A percentile compares a stretch with the other conserved stretches of the same genome.
Evolutionary conservation across 1,140 invertebrate genomes (phyloP).

Genomic region (Saccostrea cuccullata): DNA sequence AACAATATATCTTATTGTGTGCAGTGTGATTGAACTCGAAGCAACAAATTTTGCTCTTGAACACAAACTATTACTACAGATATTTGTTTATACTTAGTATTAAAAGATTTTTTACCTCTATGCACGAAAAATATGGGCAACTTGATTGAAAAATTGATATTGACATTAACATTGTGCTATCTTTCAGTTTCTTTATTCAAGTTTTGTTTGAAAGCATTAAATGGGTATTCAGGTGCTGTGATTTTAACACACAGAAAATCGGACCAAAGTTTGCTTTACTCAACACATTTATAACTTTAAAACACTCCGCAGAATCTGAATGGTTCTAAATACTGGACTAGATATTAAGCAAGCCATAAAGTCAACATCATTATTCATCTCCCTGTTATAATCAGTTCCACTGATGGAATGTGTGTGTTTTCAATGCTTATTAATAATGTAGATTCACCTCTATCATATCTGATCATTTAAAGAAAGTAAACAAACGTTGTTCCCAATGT

Average conservation of each 20-base stretch:
- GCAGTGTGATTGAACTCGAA: not conserved
- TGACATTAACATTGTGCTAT: not conserved
- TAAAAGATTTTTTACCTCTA: not conserved
- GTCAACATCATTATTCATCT: not conserved
- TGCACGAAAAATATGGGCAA: not conserved
- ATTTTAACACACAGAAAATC: constrained; percentile 7
- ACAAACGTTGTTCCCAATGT: too few species aligned
- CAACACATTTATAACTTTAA: not conserved
- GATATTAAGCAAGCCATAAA: constrained; percentile 3
- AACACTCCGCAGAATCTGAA: not conserved
- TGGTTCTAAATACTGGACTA: not conserved
- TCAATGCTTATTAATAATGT: not conserved
- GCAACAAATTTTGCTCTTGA: not conserved
- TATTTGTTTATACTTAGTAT: not conserved
- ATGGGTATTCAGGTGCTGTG: not conserved
- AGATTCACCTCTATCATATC: not conserved
- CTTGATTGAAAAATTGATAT: not conserved
- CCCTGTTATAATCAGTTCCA: not conserved
- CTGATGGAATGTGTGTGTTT: not conserved
- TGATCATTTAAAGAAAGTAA: too few species aligned
- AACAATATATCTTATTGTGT: too few species aligned
- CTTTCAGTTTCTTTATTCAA: not conserved
- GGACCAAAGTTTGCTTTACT: not conserved
- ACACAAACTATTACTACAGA: not conserved
- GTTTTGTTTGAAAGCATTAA: constrained; percentile 9